These are phyloP conservation scores for Drosophila lini DNA, from an alignment of 1,140 invertebrate species.

Conservation along the genomic window DNA sequence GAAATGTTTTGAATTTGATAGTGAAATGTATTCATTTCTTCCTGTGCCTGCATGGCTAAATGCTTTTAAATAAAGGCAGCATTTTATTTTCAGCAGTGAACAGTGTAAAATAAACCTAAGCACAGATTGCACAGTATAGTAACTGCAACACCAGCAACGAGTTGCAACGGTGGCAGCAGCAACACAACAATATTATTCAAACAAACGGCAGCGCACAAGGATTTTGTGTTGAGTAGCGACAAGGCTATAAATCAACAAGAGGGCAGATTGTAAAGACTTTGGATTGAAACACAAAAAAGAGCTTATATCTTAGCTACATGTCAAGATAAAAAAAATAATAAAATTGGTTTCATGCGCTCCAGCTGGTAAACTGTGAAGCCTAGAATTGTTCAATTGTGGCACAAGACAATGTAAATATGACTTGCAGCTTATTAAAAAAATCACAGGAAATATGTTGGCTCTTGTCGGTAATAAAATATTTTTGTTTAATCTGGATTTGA, in stretches of 20 bases:
- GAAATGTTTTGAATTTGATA: not conserved
- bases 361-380: not conserved
- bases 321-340: not conserved
- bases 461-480: not conserved
- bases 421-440: constrained; percentile 26
- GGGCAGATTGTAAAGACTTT: constrained; percentile 37
- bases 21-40: no score
- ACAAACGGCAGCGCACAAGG: constrained; percentile 53
- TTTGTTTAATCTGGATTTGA: constrained; percentile 5
- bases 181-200: constrained; percentile 63
- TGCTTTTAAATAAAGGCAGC: constrained; percentile 69
- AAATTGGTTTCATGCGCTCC: not conserved
- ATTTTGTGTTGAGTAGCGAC: constrained; percentile 69
- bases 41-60: constrained; percentile 56
- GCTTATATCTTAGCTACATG: constrained; percentile 10
- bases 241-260: constrained; percentile 68
- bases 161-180: constrained; percentile 10
- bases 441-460: not conserved
- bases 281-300: constrained; percentile 6
- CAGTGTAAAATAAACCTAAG: constrained; percentile 65
- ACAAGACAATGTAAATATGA: constrained; percentile 12
- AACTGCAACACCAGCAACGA: constrained; percentile 34
- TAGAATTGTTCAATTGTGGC: constrained; percentile 1
- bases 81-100: constrained; percentile 57
- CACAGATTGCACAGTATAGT: constrained; percentile 66